These are phyloP conservation scores for Tychaedon coryphoeus DNA, from an alignment of 2,113 vertebrate species.

Conservation along the genomic window DNA sequence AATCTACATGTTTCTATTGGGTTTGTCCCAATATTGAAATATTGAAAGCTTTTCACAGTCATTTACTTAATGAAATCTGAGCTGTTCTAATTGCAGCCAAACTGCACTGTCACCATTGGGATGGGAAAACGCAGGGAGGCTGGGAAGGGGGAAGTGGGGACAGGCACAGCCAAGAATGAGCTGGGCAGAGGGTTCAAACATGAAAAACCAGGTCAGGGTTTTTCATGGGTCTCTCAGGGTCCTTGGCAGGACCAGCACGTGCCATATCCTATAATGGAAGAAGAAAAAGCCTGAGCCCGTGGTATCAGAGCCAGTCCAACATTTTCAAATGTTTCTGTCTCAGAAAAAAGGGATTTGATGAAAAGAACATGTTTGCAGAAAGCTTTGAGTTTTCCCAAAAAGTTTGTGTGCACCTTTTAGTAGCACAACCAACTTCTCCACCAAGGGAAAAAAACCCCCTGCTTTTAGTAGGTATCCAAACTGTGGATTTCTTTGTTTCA, in stretches of 20 bases:
- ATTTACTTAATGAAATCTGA: constrained; percentile 43
- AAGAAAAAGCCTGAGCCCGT: not conserved
- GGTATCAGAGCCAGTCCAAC: not conserved
- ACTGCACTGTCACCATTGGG: not conserved
- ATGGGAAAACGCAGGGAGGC: not conserved
- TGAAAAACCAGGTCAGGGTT: fast-evolving
- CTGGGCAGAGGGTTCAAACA: not conserved
- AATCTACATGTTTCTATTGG: not conserved
- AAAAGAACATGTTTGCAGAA: not conserved
- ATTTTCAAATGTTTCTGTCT: not conserved
- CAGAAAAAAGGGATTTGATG: not conserved
- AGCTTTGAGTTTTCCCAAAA: not conserved
- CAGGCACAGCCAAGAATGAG: not conserved
- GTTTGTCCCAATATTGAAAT: not conserved
- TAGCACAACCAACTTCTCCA: not conserved
- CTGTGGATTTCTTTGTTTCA: not conserved
- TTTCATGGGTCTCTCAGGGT: not conserved
- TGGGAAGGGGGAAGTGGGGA: not conserved
- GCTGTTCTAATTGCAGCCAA: not conserved
- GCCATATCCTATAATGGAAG: not conserved
- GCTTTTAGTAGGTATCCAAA: not conserved
- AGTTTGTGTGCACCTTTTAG: not conserved
- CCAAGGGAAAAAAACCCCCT: fast-evolving
- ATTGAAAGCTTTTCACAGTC: not conserved
- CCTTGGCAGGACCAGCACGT: not conserved